phyloP scores from a whole-genome alignment of 2,113 vertebrate genomes.

The Vidua macroura region DNA sequence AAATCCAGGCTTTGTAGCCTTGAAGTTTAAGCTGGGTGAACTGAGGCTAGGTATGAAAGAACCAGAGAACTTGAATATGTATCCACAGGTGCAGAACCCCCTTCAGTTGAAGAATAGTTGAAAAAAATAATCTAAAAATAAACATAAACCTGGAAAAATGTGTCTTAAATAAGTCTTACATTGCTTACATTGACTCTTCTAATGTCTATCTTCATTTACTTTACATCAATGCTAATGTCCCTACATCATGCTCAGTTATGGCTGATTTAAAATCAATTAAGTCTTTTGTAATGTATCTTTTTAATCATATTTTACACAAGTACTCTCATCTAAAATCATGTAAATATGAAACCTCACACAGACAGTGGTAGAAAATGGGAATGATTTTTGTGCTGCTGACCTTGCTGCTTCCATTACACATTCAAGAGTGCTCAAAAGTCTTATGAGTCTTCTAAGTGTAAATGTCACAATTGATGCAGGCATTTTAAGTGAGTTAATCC shows the following conservation, averaged over 20 bases:
- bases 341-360: not conserved
- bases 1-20: not conserved
- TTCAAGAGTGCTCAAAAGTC: not conserved
- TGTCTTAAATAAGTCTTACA: not conserved
- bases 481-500: not conserved
- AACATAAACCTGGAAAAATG: not conserved
- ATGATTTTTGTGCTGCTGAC: not conserved
- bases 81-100: not conserved
- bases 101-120: not conserved
- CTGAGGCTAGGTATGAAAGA: not conserved
- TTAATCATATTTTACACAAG: not conserved
- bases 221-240: not conserved
- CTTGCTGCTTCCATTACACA: not conserved
- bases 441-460: not conserved
- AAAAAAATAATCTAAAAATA: not conserved
- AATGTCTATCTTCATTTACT: not conserved
- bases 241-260: not conserved
- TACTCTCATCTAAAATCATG: not conserved
- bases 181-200: not conserved
- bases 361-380: not conserved
- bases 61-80: not conserved
- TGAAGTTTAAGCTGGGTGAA: not conserved
- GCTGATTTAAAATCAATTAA: not conserved
- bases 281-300: not conserved
- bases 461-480: not conserved